These are phyloP conservation scores for Adoxophyes honmai DNA, from an alignment of 1,140 invertebrate genomes.

Conservation along the genomic window DNA sequence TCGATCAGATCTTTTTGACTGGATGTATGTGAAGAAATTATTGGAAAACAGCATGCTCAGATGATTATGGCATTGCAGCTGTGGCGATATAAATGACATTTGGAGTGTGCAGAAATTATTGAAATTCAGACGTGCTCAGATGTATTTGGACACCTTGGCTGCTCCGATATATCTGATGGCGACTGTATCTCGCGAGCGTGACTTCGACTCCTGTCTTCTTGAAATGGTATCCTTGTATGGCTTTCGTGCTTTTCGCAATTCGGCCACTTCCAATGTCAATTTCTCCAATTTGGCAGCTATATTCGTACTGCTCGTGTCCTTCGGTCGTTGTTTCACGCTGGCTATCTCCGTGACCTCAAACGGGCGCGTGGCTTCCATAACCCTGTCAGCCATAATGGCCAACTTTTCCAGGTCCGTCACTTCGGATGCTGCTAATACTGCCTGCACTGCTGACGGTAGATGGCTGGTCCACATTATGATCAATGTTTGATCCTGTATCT, in stretches of 20 bases:
- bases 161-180: no score
- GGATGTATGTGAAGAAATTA: no score
- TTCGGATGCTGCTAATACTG: constrained; percentile 17
- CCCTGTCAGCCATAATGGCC: constrained; percentile 14
- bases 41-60: no score
- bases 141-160: no score
- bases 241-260: background rate
- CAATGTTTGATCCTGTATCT: constrained; percentile 21
- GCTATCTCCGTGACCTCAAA: background rate
- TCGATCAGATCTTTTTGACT: no score
- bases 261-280: background rate
- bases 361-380: background rate
- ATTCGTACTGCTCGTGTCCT: background rate
- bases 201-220: background rate
- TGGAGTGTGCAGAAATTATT: no score
- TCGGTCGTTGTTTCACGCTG: no score
- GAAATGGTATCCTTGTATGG: background rate
- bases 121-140: no score
- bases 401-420: constrained; percentile 14
- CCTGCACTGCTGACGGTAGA: constrained; percentile 21
- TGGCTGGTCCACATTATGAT: constrained; percentile 23
- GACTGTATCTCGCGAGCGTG: background rate
- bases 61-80: no score
- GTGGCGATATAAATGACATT: no score
- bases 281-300: background rate